A percentile compares a stretch with the other conserved stretches of the same genome.
Conservation (phyloP, 2,797 vertebrate genomes). For the Poecilia gillii region DNA sequence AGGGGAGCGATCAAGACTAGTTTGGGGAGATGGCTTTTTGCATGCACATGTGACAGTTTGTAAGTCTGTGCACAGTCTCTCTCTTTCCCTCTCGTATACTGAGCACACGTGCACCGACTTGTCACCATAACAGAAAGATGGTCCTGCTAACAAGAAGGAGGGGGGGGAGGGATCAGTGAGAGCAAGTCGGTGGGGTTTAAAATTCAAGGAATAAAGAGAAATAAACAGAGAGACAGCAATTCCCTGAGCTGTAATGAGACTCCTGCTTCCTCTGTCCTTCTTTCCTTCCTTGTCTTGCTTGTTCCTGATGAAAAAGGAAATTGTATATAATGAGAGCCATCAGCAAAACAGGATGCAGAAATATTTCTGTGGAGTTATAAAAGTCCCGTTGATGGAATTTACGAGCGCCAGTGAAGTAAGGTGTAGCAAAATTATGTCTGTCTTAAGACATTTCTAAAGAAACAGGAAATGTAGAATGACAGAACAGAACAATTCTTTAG, state of each 20-base stretch:
- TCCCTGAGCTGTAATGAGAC: constrained; percentile 62
- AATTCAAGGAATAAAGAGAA: constrained; percentile 51
- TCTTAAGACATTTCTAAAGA: constrained; percentile 20
- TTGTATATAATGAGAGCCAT: constrained; percentile 58
- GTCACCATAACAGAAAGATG: constrained; percentile 64
- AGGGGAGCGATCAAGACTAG: constrained; percentile 55
- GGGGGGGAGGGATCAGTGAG: constrained; percentile 15
- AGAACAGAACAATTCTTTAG: background rate
- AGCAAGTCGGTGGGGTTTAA: constrained; percentile 49
- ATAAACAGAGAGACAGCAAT: constrained; percentile 62
- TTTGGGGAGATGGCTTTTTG: constrained; percentile 45
- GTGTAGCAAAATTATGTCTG: constrained; percentile 37
- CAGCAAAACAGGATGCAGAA: constrained; percentile 57
- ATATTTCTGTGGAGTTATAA: constrained; percentile 45
- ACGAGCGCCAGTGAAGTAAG: constrained; percentile 40
- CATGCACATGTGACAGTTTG: constrained; percentile 38
- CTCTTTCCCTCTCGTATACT: constrained; percentile 11
- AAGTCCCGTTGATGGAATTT: constrained; percentile 36
- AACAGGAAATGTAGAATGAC: constrained; percentile 10
- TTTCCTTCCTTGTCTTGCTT: constrained; percentile 23
- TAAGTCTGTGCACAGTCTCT: constrained; percentile 34
- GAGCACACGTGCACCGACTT: constrained; percentile 32
- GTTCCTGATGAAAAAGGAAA: constrained; percentile 49
- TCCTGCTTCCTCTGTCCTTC: background rate
- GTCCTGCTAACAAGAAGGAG: constrained; percentile 60